Evolutionary conservation across 2,888 invertebrate species (phyloP).

Genomic region (Calephelis perditalis): DNA sequence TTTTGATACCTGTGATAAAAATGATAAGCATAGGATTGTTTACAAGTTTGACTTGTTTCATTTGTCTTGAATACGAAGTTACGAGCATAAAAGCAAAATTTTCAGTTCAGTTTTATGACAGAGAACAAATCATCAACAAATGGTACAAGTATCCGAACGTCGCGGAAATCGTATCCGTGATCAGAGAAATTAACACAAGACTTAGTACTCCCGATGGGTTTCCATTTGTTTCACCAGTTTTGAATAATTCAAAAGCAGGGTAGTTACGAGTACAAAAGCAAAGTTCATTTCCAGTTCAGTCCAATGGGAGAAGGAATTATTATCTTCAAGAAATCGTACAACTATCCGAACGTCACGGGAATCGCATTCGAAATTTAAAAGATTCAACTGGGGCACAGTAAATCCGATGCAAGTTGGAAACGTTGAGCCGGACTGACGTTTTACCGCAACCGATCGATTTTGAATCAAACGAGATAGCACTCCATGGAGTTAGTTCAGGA

Average conservation of each 20-base stretch:
- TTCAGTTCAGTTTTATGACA: constrained; percentile 6
- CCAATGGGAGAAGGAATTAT: constrained; percentile 18
- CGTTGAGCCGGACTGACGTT: constrained; percentile 28
- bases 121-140: constrained; percentile 21
- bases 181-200: constrained; percentile 48
- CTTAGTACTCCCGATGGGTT: constrained; percentile 39
- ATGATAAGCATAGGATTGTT: constrained; percentile 43
- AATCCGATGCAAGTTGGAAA: constrained; percentile 34
- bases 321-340: constrained; percentile 25
- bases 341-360: constrained; percentile 27
- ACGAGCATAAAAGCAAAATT: constrained; percentile 6
- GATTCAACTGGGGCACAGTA: constrained; percentile 43
- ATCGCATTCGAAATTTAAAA: constrained; percentile 53
- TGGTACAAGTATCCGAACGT: constrained; percentile 25
- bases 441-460: constrained; percentile 45
- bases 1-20: constrained; percentile 40
- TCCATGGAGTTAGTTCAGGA: constrained; percentile 7
- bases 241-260: constrained; percentile 3
- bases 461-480: constrained; percentile 44
- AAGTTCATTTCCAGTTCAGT: constrained; percentile 13
- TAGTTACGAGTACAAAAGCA: constrained; percentile 9
- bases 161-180: constrained; percentile 41
- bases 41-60: constrained; percentile 27
- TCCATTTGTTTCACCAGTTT: not conserved
- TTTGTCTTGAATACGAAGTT: not conserved